These are phyloP conservation scores for honey bee (Apis mellifera) DNA, from an alignment of 1,140 invertebrate species.

Conservation along the genomic window DNA sequence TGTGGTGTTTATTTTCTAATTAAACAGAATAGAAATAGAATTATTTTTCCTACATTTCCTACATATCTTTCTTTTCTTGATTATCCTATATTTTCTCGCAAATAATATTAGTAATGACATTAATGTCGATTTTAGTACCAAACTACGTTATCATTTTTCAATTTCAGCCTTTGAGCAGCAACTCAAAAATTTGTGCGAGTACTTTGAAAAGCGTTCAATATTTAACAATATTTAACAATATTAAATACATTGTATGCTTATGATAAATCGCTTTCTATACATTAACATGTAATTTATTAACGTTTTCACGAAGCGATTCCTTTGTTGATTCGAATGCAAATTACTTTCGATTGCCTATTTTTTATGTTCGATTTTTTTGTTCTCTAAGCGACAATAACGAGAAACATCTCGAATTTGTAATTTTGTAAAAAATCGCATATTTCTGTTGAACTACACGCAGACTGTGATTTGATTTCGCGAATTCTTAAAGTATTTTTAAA, in stretches of 20 bases:
- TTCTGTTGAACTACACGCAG: not conserved
- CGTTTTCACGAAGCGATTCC: not conserved
- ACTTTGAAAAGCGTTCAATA: not conserved
- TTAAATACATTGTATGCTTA: not conserved
- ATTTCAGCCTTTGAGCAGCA: not conserved
- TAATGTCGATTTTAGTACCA: not conserved
- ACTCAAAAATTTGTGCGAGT: not conserved
- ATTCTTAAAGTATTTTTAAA: conserved; percentile 22
- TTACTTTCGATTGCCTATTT: not conserved
- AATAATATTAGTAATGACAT: not conserved
- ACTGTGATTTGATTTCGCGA: conserved; percentile 19
- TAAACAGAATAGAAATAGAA: too few species aligned
- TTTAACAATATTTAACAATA: not conserved
- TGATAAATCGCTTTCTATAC: not conserved
- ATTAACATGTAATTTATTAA: not conserved
- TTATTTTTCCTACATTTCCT: too few species aligned
- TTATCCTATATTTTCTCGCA: not conserved
- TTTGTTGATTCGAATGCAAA: not conserved
- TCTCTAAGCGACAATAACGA: not conserved
- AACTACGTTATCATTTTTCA: not conserved
- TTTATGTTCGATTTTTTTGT: not conserved
- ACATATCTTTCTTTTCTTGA: too few species aligned
- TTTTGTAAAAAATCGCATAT: not conserved
- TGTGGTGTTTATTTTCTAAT: too few species aligned
- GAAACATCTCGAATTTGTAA: not conserved